A percentile compares a stretch with the other conserved stretches of the same genome.
phyloP scores from a whole-genome alignment of 2,113 vertebrate genomes.

The Myotis davidii region DNA sequence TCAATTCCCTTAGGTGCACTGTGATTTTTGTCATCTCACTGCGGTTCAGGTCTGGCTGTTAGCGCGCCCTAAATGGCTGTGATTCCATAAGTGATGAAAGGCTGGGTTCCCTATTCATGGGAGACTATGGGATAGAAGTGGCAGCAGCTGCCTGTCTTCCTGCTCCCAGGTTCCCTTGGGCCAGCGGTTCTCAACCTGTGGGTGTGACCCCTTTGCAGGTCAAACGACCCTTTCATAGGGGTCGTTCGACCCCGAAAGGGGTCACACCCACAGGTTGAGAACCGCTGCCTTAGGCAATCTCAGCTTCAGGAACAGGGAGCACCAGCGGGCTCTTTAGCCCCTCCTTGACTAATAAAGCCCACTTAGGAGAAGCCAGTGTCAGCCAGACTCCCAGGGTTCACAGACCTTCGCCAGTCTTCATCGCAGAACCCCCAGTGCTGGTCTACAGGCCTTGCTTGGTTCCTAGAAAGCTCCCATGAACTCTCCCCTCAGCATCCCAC shows the following conservation, averaged over 20 bases:
- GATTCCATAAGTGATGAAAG: accelerated
- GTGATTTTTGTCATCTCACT: neutral
- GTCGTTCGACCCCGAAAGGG: no score
- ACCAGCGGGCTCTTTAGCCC: neutral
- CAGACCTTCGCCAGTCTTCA: neutral
- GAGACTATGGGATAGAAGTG: neutral
- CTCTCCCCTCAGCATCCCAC: neutral
- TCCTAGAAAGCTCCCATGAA: neutral
- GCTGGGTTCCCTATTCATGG: neutral
- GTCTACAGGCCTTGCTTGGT: neutral
- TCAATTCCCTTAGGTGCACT: neutral
- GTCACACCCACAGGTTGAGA: no score
- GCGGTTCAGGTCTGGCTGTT: neutral
- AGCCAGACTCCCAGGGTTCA: neutral
- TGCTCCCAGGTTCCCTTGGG: neutral
- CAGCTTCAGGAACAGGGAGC: neutral
- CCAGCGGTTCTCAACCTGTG: no score
- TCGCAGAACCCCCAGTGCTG: neutral
- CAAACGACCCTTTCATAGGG: no score
- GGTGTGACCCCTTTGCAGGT: no score
- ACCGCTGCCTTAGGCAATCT: neutral
- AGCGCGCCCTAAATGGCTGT: accelerated
- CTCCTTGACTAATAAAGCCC: no score
- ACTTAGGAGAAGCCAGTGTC: neutral
- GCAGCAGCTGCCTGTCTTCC: neutral